A percentile compares a stretch with the other conserved stretches of the same genome.
Evolutionary conservation across 1,140 invertebrate genomes (phyloP).

Genomic region (roundworm (Caenorhabditis elegans)): DNA sequence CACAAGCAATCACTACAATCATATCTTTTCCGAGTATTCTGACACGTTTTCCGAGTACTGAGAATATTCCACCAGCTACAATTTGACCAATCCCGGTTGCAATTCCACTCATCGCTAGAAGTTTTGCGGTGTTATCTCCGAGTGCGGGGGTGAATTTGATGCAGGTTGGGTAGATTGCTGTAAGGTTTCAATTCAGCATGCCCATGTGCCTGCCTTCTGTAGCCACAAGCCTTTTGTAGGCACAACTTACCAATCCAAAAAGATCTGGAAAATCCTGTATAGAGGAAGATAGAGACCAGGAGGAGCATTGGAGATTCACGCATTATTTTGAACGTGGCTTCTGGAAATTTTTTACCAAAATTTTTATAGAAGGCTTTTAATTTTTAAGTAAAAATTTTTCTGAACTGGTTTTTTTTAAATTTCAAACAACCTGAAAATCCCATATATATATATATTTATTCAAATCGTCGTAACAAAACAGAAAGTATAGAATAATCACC

Average conservation of each 20-base stretch:
- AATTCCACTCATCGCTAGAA: neutral
- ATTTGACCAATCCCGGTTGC: constrained; percentile 6
- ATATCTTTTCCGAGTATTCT: neutral
- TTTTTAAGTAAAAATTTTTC: too few species aligned
- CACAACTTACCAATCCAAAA: neutral
- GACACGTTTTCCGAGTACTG: neutral
- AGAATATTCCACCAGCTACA: neutral
- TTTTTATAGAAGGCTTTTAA: too few species aligned
- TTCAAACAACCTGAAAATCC: too few species aligned
- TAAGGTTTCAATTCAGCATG: too few species aligned
- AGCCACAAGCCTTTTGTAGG: too few species aligned
- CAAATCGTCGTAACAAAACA: too few species aligned
- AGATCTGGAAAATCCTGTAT: constrained; percentile 7
- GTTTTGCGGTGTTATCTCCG: neutral
- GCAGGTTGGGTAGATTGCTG: constrained; percentile 2
- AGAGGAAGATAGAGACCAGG: neutral
- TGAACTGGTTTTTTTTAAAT: too few species aligned
- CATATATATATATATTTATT: too few species aligned
- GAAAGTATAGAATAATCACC: too few species aligned
- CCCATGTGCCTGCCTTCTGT: too few species aligned
- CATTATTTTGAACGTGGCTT: neutral
- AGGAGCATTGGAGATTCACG: neutral
- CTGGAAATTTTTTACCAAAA: too few species aligned
- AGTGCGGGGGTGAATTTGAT: neutral
- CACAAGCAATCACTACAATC: neutral